These are phyloP conservation scores for Agriopis leucophaearia DNA, from an alignment of 2,888 invertebrate species.

Conservation along the genomic window DNA sequence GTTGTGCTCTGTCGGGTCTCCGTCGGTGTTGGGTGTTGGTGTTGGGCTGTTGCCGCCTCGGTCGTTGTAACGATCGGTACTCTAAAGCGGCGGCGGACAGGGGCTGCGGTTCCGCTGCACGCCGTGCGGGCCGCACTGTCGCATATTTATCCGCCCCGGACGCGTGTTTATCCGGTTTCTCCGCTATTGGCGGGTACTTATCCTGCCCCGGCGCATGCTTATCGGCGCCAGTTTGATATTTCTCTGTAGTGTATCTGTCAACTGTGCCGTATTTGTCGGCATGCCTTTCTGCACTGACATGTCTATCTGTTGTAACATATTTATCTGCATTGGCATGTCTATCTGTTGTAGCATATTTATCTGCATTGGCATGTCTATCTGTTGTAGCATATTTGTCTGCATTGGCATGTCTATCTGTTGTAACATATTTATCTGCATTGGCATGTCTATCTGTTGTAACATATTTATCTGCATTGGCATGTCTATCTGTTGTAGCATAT, in stretches of 20 bases:
- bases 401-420: neutral
- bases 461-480: slow-evolving; percentile 19
- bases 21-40: slow-evolving; percentile 52
- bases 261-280: neutral
- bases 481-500: slow-evolving; percentile 13
- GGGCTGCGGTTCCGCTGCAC: slow-evolving; percentile 79
- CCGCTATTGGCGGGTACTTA: slow-evolving; percentile 1
- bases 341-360: neutral
- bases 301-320: neutral
- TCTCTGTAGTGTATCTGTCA: neutral
- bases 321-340: neutral
- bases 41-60: slow-evolving; percentile 65
- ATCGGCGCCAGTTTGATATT: neutral
- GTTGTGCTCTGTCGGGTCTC: slow-evolving; percentile 42
- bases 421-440: neutral
- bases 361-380: neutral
- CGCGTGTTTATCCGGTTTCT: slow-evolving; percentile 14
- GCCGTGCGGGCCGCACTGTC: slow-evolving; percentile 75
- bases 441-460: slow-evolving; percentile 4
- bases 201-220: neutral
- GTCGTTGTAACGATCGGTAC: slow-evolving; percentile 87
- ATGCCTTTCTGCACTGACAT: neutral
- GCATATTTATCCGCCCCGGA: slow-evolving; percentile 69
- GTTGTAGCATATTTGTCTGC: neutral
- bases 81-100: slow-evolving; percentile 85